Evolutionary conservation across 1,140 invertebrate genomes (phyloP).

Genomic region (Brachionus paranguensis): DNA sequence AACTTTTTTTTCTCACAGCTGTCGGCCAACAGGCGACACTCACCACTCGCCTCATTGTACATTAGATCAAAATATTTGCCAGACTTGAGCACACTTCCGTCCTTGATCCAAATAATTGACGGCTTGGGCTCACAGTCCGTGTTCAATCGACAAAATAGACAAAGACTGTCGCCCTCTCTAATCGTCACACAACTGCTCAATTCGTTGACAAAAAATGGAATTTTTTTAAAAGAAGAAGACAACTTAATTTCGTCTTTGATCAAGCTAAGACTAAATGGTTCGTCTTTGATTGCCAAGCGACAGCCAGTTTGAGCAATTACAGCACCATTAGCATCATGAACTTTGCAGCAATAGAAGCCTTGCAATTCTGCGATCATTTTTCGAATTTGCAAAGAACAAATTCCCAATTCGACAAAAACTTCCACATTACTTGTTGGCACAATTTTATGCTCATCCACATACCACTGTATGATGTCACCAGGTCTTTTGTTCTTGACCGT

Average conservation of each 20-base stretch:
- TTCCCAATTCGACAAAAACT: constrained; percentile 16
- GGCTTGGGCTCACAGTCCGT: constrained; percentile 30
- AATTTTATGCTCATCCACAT: neutral
- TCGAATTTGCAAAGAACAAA: constrained; percentile 27
- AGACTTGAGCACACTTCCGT: neutral
- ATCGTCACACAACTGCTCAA: neutral
- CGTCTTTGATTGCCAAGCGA: neutral
- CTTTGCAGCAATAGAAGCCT: neutral
- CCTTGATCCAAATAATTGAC: constrained; percentile 5
- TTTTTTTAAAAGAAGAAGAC: neutral
- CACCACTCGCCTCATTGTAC: neutral
- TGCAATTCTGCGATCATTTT: neutral
- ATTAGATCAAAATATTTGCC: neutral
- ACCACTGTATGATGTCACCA: neutral
- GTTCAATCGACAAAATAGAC: constrained; percentile 22
- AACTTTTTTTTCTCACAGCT: neutral
- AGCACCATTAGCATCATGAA: neutral
- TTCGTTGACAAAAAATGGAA: constrained; percentile 26
- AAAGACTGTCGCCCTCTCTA: neutral
- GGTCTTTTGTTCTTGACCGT: neutral
- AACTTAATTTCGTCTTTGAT: neutral
- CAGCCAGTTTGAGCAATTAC: constrained; percentile 10
- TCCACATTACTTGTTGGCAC: neutral
- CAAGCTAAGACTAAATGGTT: neutral
- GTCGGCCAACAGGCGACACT: neutral